phyloP scores from a whole-genome alignment of 1,140 invertebrate species.

The Megalonaias nervosa region DNA sequence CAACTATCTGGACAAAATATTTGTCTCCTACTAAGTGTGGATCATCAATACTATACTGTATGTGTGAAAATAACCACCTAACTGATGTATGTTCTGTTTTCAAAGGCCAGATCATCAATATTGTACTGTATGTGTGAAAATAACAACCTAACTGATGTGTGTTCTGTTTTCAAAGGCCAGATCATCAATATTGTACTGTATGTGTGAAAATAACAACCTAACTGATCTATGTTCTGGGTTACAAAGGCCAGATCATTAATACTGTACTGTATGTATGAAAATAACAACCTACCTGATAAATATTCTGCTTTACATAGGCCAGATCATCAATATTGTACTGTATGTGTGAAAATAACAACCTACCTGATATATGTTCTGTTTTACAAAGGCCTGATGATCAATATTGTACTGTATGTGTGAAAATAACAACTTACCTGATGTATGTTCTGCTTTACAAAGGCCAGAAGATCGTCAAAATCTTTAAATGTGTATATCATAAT shows the following conservation, averaged over 20 bases:
- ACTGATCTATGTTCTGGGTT: conserved; percentile 55
- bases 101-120: conserved; percentile 52
- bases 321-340: too few relatives aligned
- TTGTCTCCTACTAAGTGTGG: too few relatives aligned
- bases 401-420: neutral
- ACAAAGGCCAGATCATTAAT: conserved; percentile 53
- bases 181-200: conserved; percentile 33
- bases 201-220: conserved; percentile 24
- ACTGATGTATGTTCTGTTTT: conserved; percentile 55
- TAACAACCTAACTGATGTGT: conserved; percentile 44
- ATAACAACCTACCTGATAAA: too few relatives aligned
- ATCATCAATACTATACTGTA: neutral
- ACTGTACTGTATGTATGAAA: conserved; percentile 1
- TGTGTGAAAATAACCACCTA: conserved; percentile 23
- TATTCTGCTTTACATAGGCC: too few relatives aligned
- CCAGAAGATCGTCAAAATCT: conserved; percentile 50
- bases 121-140: conserved; percentile 2
- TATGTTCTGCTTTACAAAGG: conserved; percentile 57
- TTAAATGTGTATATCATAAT: conserved; percentile 63
- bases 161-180: conserved; percentile 57
- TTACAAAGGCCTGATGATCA: too few relatives aligned
- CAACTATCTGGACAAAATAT: too few relatives aligned
- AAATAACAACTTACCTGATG: conserved; percentile 39
- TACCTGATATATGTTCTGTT: too few relatives aligned
- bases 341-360: too few relatives aligned